Base-by-base conservation (phyloP, 2,888 invertebrate species). In the Glyphotaelius pellucidus region DNA sequence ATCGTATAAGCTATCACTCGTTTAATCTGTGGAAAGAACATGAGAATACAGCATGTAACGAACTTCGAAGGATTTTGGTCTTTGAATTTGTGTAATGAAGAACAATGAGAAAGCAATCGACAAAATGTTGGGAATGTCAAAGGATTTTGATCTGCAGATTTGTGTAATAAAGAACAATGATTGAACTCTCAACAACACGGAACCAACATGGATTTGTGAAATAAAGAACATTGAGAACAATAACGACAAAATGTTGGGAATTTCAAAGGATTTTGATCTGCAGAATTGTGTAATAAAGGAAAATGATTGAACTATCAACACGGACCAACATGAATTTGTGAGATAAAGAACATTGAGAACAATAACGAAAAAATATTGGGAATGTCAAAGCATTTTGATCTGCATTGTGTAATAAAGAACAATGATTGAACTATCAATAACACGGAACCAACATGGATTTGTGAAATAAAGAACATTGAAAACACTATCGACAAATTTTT, bases 1-100 rank as follows among this genome's bases (percentile, higher is more conserved):
- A 67, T 92, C 25, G 93, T 93, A 0, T 93, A 86, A 93, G 30
- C 15, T 42, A n/a, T 67, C 9, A 2, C 52, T n/a, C 1, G 25
- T 67, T 25, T 19, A 67, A 67, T 7, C 25, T 67, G 25, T 67
- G 67, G 67, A 67, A 67, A 67, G 25, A 67, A 67, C 9, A 25
- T 7, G 67, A 67, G 5, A 67, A 67, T 1, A 7, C 67, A n/a
- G 9, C 25, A 67, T 67, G 25, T 25, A 67, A 67, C 7, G 67
- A 67, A 67, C 25, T 25, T 67, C 67, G 25, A 25, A 67, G 25
- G 67, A 67, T 7, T 67, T 67, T 67, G 25, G 67, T 67, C 67
- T n/a, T 67, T 67, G 67, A 9, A 25, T 67, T 25, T 67, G 67
- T 67, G 67, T n/a, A 67, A 67, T 9, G 25, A 25, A 67, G 25